phyloP scores from a whole-genome alignment of 2,797 vertebrate species.

The Enteromius viviparus region DNA sequence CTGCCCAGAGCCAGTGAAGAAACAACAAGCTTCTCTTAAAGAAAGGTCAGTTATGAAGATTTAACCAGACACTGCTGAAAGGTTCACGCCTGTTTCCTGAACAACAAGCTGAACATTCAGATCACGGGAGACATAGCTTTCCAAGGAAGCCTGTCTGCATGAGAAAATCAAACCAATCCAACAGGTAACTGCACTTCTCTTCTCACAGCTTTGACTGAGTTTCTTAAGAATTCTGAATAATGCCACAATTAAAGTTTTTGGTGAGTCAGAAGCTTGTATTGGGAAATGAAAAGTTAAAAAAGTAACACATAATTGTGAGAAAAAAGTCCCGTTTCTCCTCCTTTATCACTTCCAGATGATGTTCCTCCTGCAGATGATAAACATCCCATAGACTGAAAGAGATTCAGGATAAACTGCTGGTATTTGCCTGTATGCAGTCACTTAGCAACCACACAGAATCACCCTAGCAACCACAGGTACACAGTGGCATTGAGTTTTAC shows the following conservation, averaged over 20 bases:
- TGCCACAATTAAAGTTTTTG: too few relatives aligned
- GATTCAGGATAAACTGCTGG: neutral
- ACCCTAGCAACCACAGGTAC: neutral
- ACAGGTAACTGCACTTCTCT: neutral
- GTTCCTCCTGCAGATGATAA: neutral
- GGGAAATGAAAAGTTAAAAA: too few relatives aligned
- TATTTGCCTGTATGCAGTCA: neutral
- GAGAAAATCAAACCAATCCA: neutral
- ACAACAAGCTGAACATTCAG: neutral
- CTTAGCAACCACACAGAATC: neutral
- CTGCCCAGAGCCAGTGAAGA: neutral
- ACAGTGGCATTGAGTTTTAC: neutral
- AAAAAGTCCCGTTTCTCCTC: too few relatives aligned
- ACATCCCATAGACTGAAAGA: neutral
- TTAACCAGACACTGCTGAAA: neutral
- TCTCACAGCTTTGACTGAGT: too few relatives aligned
- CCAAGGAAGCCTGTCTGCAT: neutral
- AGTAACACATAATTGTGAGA: too few relatives aligned
- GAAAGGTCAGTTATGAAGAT: neutral
- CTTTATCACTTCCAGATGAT: too few relatives aligned
- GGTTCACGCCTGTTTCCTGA: neutral
- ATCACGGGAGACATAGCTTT: neutral
- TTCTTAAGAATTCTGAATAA: too few relatives aligned
- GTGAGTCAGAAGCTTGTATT: too few relatives aligned
- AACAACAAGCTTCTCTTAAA: conserved; percentile 1